Conservation (phyloP, 2,888 invertebrate genomes). For the Lordiphosa fenestrarum region DNA sequence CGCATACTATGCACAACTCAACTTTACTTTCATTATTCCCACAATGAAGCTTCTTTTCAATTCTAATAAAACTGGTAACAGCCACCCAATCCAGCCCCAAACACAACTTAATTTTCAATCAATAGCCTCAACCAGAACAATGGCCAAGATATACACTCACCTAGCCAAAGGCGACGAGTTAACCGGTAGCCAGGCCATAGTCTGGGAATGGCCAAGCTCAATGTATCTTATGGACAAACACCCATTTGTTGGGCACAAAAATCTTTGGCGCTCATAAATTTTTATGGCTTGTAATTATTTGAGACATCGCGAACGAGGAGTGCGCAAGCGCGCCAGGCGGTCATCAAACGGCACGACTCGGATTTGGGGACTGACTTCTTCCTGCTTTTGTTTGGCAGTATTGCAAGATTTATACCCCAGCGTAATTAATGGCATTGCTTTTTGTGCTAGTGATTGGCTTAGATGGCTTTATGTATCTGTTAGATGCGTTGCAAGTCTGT, state of each 20-base stretch:
- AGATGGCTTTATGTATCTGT: conserved; percentile 39
- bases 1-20: background rate
- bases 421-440: conserved; percentile 58
- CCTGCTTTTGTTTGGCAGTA: conserved; percentile 33
- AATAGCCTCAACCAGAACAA: conserved; percentile 22
- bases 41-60: background rate
- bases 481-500: conserved; percentile 22
- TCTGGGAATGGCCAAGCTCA: conserved; percentile 26
- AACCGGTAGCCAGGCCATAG: conserved; percentile 43
- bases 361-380: conserved; percentile 28
- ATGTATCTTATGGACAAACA: conserved; percentile 37
- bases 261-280: conserved; percentile 63
- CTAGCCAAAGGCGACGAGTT: background rate
- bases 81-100: background rate
- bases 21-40: background rate
- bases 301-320: conserved; percentile 38
- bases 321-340: conserved; percentile 62
- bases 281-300: conserved; percentile 70
- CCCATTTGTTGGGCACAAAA: conserved; percentile 38
- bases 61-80: conserved; percentile 40
- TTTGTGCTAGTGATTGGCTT: conserved; percentile 41
- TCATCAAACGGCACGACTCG: conserved; percentile 23
- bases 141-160: conserved; percentile 1
- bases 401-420: conserved; percentile 48
- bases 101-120: conserved; percentile 37